Evolutionary conservation across 2,888 invertebrate species (phyloP).

Genomic region (Achlya flavicornis): DNA sequence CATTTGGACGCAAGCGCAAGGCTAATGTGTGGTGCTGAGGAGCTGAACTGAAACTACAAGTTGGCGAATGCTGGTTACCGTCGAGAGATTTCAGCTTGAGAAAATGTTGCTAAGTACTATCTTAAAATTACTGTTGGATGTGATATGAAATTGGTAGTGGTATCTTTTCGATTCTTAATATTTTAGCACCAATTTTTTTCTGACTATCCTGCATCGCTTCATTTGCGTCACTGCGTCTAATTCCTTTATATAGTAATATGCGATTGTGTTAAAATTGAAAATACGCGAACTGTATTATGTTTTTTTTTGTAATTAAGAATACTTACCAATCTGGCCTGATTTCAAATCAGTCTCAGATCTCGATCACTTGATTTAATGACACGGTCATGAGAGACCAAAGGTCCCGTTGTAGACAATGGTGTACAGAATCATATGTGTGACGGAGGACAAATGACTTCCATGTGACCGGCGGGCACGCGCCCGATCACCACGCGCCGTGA

Average conservation of each 20-base stretch:
- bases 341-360: slow-evolving; percentile 5
- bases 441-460: slow-evolving; percentile 65
- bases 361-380: slow-evolving; percentile 31
- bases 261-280: background rate
- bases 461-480: slow-evolving; percentile 62
- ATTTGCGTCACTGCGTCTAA: too few species aligned
- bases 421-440: slow-evolving; percentile 47
- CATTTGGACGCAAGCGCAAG: slow-evolving; percentile 62
- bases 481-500: slow-evolving; percentile 63
- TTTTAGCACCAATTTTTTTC: too few species aligned
- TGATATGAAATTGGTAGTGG: too few species aligned
- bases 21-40: slow-evolving; percentile 46
- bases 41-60: slow-evolving; percentile 12
- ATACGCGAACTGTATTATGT: background rate
- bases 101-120: background rate
- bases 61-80: background rate
- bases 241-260: background rate
- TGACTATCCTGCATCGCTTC: too few species aligned
- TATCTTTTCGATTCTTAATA: too few species aligned
- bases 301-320: background rate
- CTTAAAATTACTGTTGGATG: background rate
- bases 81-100: background rate
- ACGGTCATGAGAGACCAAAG: slow-evolving; percentile 34
- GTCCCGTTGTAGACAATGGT: slow-evolving; percentile 27
- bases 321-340: background rate